Evolutionary conservation across 2,113 vertebrate species (phyloP).

Genomic region (Plotosus lineatus): DNA sequence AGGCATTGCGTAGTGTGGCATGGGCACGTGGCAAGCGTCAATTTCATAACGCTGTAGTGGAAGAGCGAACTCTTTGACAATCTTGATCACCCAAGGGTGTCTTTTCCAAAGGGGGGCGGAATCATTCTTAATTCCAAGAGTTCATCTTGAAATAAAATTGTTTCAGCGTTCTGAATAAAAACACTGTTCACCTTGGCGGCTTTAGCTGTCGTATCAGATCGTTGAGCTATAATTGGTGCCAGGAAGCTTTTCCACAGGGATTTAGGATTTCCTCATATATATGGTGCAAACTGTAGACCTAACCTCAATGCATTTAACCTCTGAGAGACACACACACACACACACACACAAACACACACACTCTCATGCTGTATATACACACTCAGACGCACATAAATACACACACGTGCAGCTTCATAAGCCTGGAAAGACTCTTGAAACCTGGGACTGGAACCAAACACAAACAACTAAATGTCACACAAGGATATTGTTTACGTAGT

Average conservation of each 20-base stretch:
- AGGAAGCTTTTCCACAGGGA: constrained; percentile 49
- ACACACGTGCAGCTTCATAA: constrained; percentile 25
- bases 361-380: no score
- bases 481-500: constrained; percentile 14
- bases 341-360: background rate
- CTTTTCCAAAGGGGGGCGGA: constrained; percentile 16
- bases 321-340: background rate
- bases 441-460: constrained; percentile 36
- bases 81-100: constrained; percentile 29
- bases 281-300: constrained; percentile 28
- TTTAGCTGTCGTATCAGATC: constrained; percentile 49
- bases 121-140: constrained; percentile 47
- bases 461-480: constrained; percentile 46
- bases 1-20: background rate
- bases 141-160: constrained; percentile 54
- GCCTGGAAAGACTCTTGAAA: constrained; percentile 26
- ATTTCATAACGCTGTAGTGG: constrained; percentile 22
- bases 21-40: constrained; percentile 20
- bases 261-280: constrained; percentile 46
- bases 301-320: constrained; percentile 43
- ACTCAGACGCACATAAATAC: background rate
- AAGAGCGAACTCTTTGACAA: constrained; percentile 30
- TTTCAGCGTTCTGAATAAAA: constrained; percentile 54
- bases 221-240: constrained; percentile 52
- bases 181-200: constrained; percentile 38